Conservation (phyloP, 2,113 vertebrate genomes). For the Hyaena hyaena region DNA sequence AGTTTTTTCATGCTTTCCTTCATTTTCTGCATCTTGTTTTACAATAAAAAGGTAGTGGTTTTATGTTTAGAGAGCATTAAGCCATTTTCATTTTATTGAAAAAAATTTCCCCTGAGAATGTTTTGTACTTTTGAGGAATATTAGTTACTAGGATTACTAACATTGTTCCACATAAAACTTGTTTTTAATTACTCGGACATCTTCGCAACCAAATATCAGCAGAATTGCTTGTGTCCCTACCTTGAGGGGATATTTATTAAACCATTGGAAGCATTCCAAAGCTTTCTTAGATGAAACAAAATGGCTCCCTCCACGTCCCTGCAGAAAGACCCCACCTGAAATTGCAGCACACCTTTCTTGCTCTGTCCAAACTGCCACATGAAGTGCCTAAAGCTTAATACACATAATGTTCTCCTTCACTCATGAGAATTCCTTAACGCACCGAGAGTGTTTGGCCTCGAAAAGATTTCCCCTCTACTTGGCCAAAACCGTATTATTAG, state of each 20-base stretch:
- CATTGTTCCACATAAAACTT: not conserved
- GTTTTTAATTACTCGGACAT: not conserved
- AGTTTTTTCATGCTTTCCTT: not conserved
- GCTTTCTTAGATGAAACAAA: not conserved
- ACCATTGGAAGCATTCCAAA: not conserved
- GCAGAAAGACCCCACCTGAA: not conserved
- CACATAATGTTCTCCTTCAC: not conserved
- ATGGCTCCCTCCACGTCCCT: not conserved
- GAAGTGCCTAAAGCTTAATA: not conserved
- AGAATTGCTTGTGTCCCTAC: not conserved
- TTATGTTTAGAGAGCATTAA: conserved; percentile 32
- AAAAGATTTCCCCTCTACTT: not conserved
- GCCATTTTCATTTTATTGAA: not conserved
- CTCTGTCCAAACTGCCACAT: not conserved
- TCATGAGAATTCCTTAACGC: not conserved
- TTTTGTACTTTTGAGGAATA: conserved; percentile 11
- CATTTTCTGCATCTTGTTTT: not conserved
- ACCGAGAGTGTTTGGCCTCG: not conserved
- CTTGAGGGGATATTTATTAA: not conserved
- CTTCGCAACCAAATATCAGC: not conserved
- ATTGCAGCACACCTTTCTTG: not conserved
- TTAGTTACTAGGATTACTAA: not conserved
- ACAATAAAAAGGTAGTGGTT: not conserved
- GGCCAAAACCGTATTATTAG: not conserved
- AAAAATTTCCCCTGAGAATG: not conserved